Base-by-base conservation (phyloP, 2,888 invertebrate genomes). In the Ashinkailepas kermadecensis region DNA sequence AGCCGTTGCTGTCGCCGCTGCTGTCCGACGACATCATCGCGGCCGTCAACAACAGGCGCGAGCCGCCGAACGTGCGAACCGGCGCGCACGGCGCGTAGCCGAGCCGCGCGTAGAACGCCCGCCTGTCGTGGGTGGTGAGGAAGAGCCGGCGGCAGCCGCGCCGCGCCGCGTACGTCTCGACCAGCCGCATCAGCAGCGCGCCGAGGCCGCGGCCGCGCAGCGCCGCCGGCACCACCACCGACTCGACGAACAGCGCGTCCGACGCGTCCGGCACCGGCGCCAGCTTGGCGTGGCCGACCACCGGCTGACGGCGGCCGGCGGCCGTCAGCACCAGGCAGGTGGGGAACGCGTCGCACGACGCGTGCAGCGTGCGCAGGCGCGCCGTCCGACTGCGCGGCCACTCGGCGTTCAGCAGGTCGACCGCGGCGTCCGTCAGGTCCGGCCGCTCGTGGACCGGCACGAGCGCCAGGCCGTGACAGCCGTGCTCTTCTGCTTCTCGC, bases 61-160 rank as follows among this genome's bases (percentile, higher is more conserved):
- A 23, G 10, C 82, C 82, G 2, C 82, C 78, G 57, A 64, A 82
- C 23, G 82, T 64, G 21, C 39, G 59, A 2, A 82, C 62, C 23
- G 82, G 82, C 23, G 67, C n/a, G 64, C 82, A 82, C 13, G 39
- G 78, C 10, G n/a, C 54, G 70, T 82, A 82, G 1, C 81, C 81
- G 8, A 81, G 54, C 54, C 81, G 80, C n/a, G 81, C 70, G 82
- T 82, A 82, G 65, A 82, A 82, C 25, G n/a, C 11, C 81, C 81
- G 82, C 59, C 81, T 67, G 82, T 82, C 82, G 39, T 74, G 59
- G 2, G 82, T 82, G 74, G 62, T 81, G 9, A 82, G 81, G 39
- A 74, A 81, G 25, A 78, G 62, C 18, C 21, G 39, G n/a, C 58
- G n/a, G 13, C 59, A 70, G 23, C 82, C 82, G 56, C 67, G 74